Percentiles rank a stretch among this genome's conserved stretches.
Evolutionary conservation across 2,797 vertebrate species (phyloP).

Genomic region (Phalanger gymnotis): DNA sequence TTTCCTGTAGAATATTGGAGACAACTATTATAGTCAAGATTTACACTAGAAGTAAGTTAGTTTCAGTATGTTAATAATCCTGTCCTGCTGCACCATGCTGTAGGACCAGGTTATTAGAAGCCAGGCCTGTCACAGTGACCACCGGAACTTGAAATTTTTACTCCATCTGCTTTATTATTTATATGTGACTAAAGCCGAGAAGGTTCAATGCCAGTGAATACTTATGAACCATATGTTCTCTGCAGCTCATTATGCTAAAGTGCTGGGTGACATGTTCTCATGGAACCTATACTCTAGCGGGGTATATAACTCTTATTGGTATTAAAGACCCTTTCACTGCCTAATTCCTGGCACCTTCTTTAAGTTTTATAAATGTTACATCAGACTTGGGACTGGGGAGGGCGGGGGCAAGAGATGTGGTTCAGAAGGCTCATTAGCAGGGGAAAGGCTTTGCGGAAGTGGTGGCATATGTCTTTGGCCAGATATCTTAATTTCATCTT

Average conservation of each 20-base stretch:
- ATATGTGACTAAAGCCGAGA: background rate
- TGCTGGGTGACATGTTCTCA: background rate
- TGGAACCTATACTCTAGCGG: background rate
- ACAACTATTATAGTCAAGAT: background rate
- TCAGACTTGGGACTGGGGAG: background rate
- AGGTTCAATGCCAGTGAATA: background rate
- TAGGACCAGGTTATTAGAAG: background rate
- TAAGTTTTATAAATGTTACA: background rate
- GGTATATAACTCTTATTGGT: background rate
- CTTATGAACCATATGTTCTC: background rate
- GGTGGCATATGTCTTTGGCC: background rate
- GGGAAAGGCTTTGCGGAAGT: background rate
- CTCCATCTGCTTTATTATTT: background rate
- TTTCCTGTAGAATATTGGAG: background rate
- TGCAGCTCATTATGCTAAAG: background rate
- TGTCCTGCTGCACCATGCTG: background rate
- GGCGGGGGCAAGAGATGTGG: background rate
- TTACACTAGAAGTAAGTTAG: background rate
- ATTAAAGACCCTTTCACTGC: background rate
- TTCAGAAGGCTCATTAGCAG: background rate
- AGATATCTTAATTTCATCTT: background rate
- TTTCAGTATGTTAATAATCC: background rate
- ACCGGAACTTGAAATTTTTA: background rate
- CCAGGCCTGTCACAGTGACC: background rate
- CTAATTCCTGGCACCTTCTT: background rate